Base-by-base conservation (phyloP, 2,113 vertebrate genomes). In the Microcebus tavaratra region DNA sequence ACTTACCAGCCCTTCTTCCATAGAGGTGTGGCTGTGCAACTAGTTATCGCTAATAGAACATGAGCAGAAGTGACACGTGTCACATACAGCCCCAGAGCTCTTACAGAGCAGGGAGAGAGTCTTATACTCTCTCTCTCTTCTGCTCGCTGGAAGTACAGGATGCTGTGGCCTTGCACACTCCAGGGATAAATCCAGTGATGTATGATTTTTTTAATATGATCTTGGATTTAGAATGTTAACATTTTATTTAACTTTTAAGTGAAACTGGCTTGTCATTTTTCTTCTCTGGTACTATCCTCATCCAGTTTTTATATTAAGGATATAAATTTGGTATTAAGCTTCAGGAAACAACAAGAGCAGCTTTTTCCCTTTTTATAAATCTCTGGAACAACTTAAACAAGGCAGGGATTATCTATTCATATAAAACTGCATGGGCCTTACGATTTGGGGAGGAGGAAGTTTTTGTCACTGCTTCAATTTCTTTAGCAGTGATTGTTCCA, bases 331-430 rank as follows among this genome's bases (percentile, higher is more conserved):
- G 15, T 59, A 65, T 68, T 68, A 83, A 82, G 36, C 55, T 61
- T 85, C 55, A 70, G 42, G 83, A 96, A 97, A 65, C 63, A 88
- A 70, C 18, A 82, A 80, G 42, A 78, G 39, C 29, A 50, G 23
- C 11, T 34, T 50, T 50, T 88, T 57, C 17, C 21, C 25, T 65
- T 87, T 48, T 76, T 25, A 59, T 18, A 78, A 78, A 29, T 78
- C 78, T 88, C 90, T 81, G 65, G 72, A 92, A 82, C 57, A 65
- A 87, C 17, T 25, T 53, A 13, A 61, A 72, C 12, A 83, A 96
- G 6, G 27, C 55, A 73, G n/a, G 31, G 61, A 79, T 84, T 81
- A 31, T 27, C 42, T 34, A 55, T n/a, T 91, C 63, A 73, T 42
- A 48, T 82, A 80, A 78, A 95, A 94, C 3, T 67, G 10, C 36